A percentile compares a stretch with the other conserved stretches of the same genome.
Evolutionary conservation across 2,797 vertebrate genomes (phyloP).

Genomic region (Sebastes paucispinis): DNA sequence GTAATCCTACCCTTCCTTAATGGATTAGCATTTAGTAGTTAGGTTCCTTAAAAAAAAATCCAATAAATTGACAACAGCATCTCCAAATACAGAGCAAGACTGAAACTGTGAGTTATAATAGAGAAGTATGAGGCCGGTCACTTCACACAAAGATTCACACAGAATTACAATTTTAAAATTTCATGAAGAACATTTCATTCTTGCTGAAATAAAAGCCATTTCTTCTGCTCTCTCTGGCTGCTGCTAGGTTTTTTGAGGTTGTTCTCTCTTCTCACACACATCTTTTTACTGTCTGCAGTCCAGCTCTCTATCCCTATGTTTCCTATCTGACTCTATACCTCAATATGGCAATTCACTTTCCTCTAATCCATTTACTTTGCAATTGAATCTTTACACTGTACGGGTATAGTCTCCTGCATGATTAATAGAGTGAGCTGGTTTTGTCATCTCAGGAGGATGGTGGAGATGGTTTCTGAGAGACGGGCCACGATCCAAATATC

Average conservation of each 20-base stretch:
- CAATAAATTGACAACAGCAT: not conserved
- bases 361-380: slow-evolving; percentile 79
- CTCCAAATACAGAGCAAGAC: not conserved
- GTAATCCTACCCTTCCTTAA: not conserved
- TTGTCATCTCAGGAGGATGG: slow-evolving; percentile 70
- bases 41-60: not conserved
- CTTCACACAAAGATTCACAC: not conserved
- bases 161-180: not conserved
- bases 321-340: slow-evolving; percentile 55
- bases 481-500: slow-evolving; percentile 60
- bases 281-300: slow-evolving; percentile 29
- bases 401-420: slow-evolving; percentile 70
- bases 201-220: not conserved
- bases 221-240: not conserved
- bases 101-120: not conserved
- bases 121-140: not conserved
- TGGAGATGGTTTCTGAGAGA: slow-evolving; percentile 64
- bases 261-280: not conserved
- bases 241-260: not conserved
- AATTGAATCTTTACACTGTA: slow-evolving; percentile 74
- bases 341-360: slow-evolving; percentile 69
- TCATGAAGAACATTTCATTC: not conserved
- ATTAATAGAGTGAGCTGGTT: slow-evolving; percentile 78
- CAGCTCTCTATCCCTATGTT: slow-evolving; percentile 17
- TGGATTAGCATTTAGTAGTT: not conserved